Conservation (phyloP, 1,140 invertebrate genomes). For the Capitella teleta region DNA sequence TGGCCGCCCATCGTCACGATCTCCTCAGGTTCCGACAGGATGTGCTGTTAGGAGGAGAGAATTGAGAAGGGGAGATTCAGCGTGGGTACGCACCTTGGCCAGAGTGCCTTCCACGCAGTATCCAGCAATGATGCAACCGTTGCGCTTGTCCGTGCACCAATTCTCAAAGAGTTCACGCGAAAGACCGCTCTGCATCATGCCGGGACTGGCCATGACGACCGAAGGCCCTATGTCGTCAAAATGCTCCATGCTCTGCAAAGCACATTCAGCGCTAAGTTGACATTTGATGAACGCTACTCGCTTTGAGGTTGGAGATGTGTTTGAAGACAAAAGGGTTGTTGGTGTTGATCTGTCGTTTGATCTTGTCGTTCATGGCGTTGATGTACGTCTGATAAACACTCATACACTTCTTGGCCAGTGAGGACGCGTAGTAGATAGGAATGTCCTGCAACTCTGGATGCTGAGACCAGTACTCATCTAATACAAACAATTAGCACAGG, state of each 20-base stretch:
- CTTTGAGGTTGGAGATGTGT: conserved; percentile 96
- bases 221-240: conserved; percentile 99
- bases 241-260: conserved; percentile 82
- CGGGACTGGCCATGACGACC: conserved; percentile 97
- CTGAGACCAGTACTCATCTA: conserved; percentile 94
- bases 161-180: conserved; percentile 95
- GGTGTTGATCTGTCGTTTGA: conserved; percentile 87
- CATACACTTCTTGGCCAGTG: conserved; percentile 99
- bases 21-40: conserved; percentile 95
- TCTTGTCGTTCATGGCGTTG: conserved; percentile 98
- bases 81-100: conserved; percentile 57
- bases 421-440: conserved; percentile 98
- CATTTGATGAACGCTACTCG: conserved; percentile 43
- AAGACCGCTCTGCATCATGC: conserved; percentile 99
- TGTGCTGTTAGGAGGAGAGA: conserved; percentile 47
- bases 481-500: conserved; percentile 3
- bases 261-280: background rate
- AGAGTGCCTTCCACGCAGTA: conserved; percentile 99
- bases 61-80: no score
- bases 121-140: conserved; percentile 96
- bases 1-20: conserved; percentile 90
- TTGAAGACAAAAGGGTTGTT: conserved; percentile 99
- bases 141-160: conserved; percentile 96
- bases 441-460: conserved; percentile 98
- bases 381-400: conserved; percentile 99